A percentile compares a stretch with the other conserved stretches of the same genome.
phyloP scores from a whole-genome alignment of 1,140 invertebrate species.

The Eciton burchellii region DNA sequence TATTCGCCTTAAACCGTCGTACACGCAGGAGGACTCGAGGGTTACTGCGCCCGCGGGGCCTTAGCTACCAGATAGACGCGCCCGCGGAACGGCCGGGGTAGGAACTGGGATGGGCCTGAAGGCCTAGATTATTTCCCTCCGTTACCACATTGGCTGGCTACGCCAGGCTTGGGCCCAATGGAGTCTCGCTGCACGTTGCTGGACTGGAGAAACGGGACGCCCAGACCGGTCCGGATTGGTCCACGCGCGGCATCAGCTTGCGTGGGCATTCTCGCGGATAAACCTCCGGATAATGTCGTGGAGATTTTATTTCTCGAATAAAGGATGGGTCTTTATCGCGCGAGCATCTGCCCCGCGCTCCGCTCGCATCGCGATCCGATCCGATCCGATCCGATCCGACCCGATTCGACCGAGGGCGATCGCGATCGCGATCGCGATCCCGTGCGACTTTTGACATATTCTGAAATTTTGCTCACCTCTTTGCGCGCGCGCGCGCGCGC shows the following conservation, averaged over 20 bases:
- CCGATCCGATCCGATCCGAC: neutral
- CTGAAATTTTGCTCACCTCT: conserved; percentile 6
- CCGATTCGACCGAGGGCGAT: conserved; percentile 46
- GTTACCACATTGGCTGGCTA: conserved; percentile 72
- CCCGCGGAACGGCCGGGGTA: conserved; percentile 59
- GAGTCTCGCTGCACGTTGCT: neutral
- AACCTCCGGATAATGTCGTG: conserved; percentile 69
- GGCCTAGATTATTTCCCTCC: conserved; percentile 62
- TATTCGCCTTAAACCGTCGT: conserved; percentile 83
- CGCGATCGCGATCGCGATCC: conserved; percentile 18
- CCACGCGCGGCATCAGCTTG: conserved; percentile 42
- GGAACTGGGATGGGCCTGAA: conserved; percentile 75
- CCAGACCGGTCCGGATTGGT: conserved; percentile 74
- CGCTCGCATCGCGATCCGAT: conserved; percentile 24
- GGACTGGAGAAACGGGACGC: conserved; percentile 59
- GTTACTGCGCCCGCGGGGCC: conserved; percentile 86
- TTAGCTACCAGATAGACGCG: conserved; percentile 84
- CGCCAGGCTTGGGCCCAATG: conserved; percentile 69
- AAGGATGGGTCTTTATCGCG: conserved; percentile 70
- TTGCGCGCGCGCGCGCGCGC: too few relatives aligned
- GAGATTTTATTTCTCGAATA: conserved; percentile 73
- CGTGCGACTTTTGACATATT: conserved; percentile 23
- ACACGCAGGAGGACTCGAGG: conserved; percentile 84
- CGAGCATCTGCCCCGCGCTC: conserved; percentile 35
- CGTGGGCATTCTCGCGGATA: conserved; percentile 58